A percentile compares a stretch with the other conserved stretches of the same genome.
Evolutionary conservation across 2,113 vertebrate species (phyloP).

Genomic region (Crotophaga sulcirostris): DNA sequence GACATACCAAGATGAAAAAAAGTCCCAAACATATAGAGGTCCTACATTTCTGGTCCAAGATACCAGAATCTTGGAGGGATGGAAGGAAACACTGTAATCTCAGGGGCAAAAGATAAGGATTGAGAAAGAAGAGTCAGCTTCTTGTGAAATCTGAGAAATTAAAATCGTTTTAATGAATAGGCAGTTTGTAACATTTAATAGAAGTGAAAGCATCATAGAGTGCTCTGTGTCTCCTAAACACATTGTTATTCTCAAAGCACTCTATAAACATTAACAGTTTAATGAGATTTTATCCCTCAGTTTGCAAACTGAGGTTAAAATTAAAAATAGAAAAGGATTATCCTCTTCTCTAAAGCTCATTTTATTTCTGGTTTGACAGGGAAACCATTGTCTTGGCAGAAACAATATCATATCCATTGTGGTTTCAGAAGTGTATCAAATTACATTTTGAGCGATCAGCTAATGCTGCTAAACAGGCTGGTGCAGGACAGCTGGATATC

Average conservation of each 20-base stretch:
- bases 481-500: background rate
- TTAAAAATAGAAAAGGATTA: slow-evolving; percentile 19
- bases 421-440: background rate
- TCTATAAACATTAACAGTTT: background rate
- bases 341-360: background rate
- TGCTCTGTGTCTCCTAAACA: background rate
- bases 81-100: background rate
- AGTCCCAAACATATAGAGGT: background rate
- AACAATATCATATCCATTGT: background rate
- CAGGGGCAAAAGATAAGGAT: background rate
- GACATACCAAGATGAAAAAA: background rate
- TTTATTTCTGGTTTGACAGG: background rate
- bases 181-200: background rate
- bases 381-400: background rate
- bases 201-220: background rate
- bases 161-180: background rate
- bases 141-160: background rate
- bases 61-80: background rate
- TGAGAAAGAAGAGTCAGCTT: background rate
- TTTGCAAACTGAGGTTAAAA: background rate
- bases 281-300: background rate
- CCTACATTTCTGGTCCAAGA: background rate
- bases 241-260: background rate
- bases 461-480: background rate
- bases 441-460: background rate